These are phyloP conservation scores for Chondrosia reniformis DNA, from an alignment of 37 sponge, comb jelly and placozoan species.

Conservation along the genomic window DNA sequence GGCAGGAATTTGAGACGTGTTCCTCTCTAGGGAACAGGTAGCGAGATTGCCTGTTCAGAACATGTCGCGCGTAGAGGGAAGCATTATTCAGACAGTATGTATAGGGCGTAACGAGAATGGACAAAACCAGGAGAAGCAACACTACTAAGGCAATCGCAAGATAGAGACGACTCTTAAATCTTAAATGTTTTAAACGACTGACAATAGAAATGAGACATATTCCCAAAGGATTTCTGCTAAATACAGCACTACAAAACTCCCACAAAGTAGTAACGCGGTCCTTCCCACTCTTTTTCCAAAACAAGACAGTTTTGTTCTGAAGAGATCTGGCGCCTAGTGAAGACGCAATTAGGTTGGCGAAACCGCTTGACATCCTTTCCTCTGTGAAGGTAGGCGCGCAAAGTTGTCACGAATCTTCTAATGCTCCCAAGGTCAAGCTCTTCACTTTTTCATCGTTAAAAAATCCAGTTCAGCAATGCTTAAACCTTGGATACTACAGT, in stretches of 20 bases:
- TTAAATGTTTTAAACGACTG: not conserved
- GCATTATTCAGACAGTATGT: not conserved
- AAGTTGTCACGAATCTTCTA: no score
- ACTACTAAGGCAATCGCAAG: not conserved
- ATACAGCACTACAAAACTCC: not conserved
- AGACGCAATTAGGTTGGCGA: not conserved
- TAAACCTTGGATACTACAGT: no score
- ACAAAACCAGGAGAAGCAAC: not conserved
- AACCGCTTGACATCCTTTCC: not conserved
- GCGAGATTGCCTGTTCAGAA: not conserved
- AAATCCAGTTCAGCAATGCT: no score
- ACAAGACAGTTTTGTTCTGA: no score
- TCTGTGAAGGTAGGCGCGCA: no score
- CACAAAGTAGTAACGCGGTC: not conserved
- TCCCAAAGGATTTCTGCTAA: not conserved
- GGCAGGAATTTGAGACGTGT: constrained; percentile 13
- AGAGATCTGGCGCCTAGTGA: not conserved
- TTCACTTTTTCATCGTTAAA: no score
- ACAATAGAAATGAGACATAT: not conserved
- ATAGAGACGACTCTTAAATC: not conserved
- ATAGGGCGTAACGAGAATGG: not conserved
- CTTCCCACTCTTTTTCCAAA: no score
- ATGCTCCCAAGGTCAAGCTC: no score
- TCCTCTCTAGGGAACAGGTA: not conserved
- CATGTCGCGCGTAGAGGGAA: not conserved